Evolutionary conservation across 2,888 invertebrate genomes (phyloP).

Genomic region (Dicranocentrus wangi): DNA sequence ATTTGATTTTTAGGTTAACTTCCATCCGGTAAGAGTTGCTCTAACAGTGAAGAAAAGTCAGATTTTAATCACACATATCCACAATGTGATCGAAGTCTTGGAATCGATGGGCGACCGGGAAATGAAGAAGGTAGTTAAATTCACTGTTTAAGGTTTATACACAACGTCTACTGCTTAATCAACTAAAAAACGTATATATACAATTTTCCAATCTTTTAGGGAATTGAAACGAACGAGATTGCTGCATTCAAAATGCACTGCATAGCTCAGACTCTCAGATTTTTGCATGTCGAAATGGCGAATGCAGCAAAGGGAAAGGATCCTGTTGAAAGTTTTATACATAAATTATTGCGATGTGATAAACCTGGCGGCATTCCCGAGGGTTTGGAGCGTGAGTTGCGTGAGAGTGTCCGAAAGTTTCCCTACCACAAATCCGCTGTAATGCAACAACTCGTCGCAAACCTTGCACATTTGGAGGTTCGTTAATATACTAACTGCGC

Average conservation of each 20-base stretch:
- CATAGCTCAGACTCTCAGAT: slow-evolving; percentile 78
- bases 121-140: slow-evolving; percentile 79
- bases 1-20: slow-evolving; percentile 82
- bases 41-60: slow-evolving; percentile 85
- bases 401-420: slow-evolving; percentile 91
- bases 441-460: slow-evolving; percentile 81
- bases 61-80: slow-evolving; percentile 83
- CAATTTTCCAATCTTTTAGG: slow-evolving; percentile 74
- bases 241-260: slow-evolving; percentile 93
- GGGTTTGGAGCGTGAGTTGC: slow-evolving; percentile 82
- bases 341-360: slow-evolving; percentile 82
- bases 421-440: slow-evolving; percentile 92
- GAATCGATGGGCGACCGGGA: slow-evolving; percentile 89
- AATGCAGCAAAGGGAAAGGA: slow-evolving; percentile 75
- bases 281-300: slow-evolving; percentile 80
- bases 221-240: slow-evolving; percentile 89
- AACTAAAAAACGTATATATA: not conserved
- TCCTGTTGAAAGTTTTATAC: slow-evolving; percentile 83
- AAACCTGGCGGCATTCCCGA: slow-evolving; percentile 77
- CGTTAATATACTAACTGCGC: too few species aligned
- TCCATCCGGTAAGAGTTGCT: slow-evolving; percentile 88
- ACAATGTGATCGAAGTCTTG: slow-evolving; percentile 84
- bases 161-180: not conserved
- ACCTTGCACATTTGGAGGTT: slow-evolving; percentile 70
- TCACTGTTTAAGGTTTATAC: too few species aligned